Conservation (phyloP, 2,113 vertebrate species). For the Toxotes jaculatrix region DNA sequence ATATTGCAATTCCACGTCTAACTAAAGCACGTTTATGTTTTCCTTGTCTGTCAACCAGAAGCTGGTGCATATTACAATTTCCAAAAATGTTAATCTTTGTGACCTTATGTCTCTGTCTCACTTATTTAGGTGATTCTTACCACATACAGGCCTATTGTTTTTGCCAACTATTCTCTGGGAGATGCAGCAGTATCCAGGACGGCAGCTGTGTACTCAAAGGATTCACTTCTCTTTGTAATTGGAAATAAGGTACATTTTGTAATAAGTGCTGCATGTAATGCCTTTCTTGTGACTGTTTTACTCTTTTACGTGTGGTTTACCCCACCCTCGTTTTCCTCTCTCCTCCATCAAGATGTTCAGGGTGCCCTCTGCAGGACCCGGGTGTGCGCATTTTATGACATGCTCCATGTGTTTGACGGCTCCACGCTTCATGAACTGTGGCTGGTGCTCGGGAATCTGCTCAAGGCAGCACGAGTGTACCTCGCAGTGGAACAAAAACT, state of each 20-base stretch:
- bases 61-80: neutral
- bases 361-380: constrained; percentile 89
- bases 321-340: neutral
- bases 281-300: neutral
- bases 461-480: constrained; percentile 81
- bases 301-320: neutral
- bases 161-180: constrained; percentile 95
- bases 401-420: constrained; percentile 89
- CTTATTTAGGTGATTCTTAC: constrained; percentile 88
- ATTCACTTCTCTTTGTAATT: constrained; percentile 87
- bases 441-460: constrained; percentile 91
- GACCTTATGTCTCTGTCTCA: constrained; percentile 39
- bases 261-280: neutral
- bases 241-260: constrained; percentile 87
- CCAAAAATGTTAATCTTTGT: neutral
- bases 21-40: neutral
- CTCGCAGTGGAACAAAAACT: constrained; percentile 82
- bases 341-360: constrained; percentile 85
- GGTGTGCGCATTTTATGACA: constrained; percentile 90
- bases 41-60: neutral
- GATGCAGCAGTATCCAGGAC: constrained; percentile 78
- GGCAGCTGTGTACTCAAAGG: constrained; percentile 77
- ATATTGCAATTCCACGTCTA: neutral
- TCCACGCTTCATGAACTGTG: constrained; percentile 91
- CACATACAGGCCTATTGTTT: constrained; percentile 79